A percentile compares a stretch with the other conserved stretches of the same genome.
Evolutionary conservation across 1,140 invertebrate species (phyloP).

Genomic region (Drosophila eugracilis): DNA sequence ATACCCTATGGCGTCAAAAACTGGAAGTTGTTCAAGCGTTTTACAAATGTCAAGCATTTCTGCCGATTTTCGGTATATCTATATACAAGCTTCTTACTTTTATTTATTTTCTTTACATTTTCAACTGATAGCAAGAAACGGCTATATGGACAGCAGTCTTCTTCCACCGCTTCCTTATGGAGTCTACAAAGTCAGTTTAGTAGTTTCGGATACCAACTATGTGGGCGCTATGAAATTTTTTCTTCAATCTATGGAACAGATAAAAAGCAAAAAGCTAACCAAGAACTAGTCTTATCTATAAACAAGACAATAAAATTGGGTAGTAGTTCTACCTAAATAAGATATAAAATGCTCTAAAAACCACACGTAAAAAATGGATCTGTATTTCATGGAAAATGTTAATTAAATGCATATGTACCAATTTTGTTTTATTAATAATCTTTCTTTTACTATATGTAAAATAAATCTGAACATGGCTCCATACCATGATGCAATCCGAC

Average conservation of each 20-base stretch:
- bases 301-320: no score
- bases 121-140: slow-evolving; percentile 16
- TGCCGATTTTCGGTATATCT: slow-evolving; percentile 39
- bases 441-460: no score
- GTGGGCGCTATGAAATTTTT: slow-evolving; percentile 16
- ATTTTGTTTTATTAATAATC: no score
- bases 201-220: background rate
- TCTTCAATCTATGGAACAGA: slow-evolving; percentile 15
- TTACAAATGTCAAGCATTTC: slow-evolving; percentile 43
- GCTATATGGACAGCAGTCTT: slow-evolving; percentile 13
- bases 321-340: no score
- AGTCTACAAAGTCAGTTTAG: slow-evolving; percentile 4
- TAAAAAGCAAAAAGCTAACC: slow-evolving; percentile 4
- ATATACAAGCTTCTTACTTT: background rate
- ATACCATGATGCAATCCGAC: no score
- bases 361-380: no score
- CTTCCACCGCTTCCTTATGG: slow-evolving; percentile 34
- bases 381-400: no score
- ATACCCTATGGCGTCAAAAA: slow-evolving; percentile 18
- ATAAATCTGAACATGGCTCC: no score
- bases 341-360: no score
- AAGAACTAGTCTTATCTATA: background rate
- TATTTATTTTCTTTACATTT: background rate
- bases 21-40: slow-evolving; percentile 6
- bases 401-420: no score